These are phyloP conservation scores for Gorsachius goisagi DNA, from an alignment of 2,113 vertebrate genomes.

Conservation along the genomic window DNA sequence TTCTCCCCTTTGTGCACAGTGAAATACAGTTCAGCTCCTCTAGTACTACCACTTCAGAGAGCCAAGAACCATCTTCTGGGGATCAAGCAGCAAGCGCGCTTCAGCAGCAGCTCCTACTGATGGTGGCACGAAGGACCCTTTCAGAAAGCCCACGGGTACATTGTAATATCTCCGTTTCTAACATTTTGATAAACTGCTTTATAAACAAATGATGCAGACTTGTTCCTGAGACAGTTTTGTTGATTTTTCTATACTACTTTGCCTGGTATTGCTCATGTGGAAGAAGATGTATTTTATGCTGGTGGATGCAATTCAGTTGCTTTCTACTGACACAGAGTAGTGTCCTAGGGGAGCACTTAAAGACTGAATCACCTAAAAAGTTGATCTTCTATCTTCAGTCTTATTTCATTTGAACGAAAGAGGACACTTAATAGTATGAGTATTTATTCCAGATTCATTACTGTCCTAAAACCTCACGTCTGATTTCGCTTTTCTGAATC, in stretches of 20 bases:
- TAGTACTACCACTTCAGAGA: constrained; percentile 83
- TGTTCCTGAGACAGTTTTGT: background rate
- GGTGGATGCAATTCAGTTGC: background rate
- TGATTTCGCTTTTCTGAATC: background rate
- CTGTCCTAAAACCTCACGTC: background rate
- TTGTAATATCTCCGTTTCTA: constrained; percentile 1
- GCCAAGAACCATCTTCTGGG: constrained; percentile 82
- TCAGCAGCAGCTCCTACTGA: constrained; percentile 88
- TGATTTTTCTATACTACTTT: background rate
- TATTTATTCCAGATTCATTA: background rate
- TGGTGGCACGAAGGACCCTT: constrained; percentile 85
- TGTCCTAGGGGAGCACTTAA: background rate
- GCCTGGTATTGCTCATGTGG: background rate
- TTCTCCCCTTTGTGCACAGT: constrained; percentile 67
- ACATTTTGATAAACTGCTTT: background rate
- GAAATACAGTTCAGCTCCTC: constrained; percentile 89
- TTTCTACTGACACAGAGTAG: background rate
- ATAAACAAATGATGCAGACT: constrained; percentile 2
- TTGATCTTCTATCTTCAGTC: background rate
- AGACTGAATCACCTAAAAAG: background rate
- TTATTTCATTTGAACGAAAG: background rate
- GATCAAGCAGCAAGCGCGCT: constrained; percentile 81
- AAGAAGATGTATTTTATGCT: constrained; percentile 1
- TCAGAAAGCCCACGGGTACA: constrained; percentile 87
- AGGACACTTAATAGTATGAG: background rate